These are phyloP conservation scores for Centropyge bicolor DNA, from an alignment of 2,797 vertebrate species.

Conservation along the genomic window DNA sequence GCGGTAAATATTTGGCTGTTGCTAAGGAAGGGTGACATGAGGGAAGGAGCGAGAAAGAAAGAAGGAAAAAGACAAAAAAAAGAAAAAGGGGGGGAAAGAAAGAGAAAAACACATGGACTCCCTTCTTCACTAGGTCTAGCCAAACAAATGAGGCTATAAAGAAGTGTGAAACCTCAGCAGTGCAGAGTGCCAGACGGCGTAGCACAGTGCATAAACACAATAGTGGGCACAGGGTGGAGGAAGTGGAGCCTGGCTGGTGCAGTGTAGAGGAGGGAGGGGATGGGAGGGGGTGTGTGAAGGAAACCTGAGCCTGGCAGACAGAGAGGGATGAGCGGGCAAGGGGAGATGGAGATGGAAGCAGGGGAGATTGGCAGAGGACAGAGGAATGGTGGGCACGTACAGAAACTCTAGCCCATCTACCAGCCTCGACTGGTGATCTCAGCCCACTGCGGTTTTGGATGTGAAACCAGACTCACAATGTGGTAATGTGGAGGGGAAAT, in stretches of 20 bases:
- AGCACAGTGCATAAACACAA: slow-evolving; percentile 63
- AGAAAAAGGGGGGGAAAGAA: slow-evolving; percentile 16
- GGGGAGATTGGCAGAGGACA: slow-evolving; percentile 58
- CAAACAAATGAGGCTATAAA: slow-evolving; percentile 72
- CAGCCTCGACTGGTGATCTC: slow-evolving; percentile 65
- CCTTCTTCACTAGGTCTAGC: slow-evolving; percentile 46
- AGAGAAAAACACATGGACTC: slow-evolving; percentile 55
- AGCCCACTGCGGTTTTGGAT: slow-evolving; percentile 62
- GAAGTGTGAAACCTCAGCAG: slow-evolving; percentile 75
- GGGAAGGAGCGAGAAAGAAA: slow-evolving; percentile 44
- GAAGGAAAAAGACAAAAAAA: slow-evolving; percentile 16
- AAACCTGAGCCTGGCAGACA: slow-evolving; percentile 62
- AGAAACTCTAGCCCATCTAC: slow-evolving; percentile 62
- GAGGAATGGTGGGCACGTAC: slow-evolving; percentile 55
- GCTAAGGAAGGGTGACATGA: slow-evolving; percentile 65
- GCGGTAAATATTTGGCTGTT: slow-evolving; percentile 73
- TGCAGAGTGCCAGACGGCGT: slow-evolving; percentile 63
- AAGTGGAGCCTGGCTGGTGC: slow-evolving; percentile 23
- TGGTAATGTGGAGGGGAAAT: slow-evolving; percentile 52
- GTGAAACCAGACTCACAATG: slow-evolving; percentile 71
- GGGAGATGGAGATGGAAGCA: slow-evolving; percentile 24
- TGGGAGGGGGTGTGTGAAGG: slow-evolving; percentile 34
- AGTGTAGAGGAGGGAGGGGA: slow-evolving; percentile 27
- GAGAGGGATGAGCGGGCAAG: slow-evolving; percentile 27
- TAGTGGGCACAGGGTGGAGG: slow-evolving; percentile 46